A percentile compares a stretch with the other conserved stretches of the same genome.
These are phyloP conservation scores for Heliconius hortense DNA, from an alignment of 2,888 invertebrate genomes.

Conservation along the genomic window DNA sequence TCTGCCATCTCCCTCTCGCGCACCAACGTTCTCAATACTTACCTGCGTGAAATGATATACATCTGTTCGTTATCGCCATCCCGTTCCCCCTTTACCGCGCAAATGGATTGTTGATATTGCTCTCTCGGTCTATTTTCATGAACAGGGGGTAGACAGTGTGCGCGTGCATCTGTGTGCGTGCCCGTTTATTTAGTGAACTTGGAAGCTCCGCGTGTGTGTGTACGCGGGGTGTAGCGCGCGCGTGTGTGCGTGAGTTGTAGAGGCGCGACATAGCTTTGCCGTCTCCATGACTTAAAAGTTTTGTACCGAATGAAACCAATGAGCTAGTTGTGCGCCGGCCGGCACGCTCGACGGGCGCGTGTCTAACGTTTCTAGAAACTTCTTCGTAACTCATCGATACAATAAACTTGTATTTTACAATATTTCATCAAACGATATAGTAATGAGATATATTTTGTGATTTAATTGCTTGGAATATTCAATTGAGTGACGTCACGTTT, in stretches of 20 bases:
- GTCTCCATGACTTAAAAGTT: conserved; percentile 82
- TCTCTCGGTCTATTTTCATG: conserved; percentile 73
- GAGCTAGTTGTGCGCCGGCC: conserved; percentile 79
- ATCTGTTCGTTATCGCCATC: conserved; percentile 75
- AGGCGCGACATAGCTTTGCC: conserved; percentile 82
- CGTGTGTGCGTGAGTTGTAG: conserved; percentile 78
- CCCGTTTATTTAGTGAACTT: conserved; percentile 82
- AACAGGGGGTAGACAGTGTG: conserved; percentile 79
- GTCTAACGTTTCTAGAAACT: conserved; percentile 62
- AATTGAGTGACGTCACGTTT: conserved; percentile 62
- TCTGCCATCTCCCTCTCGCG: conserved; percentile 72
- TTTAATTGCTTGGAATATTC: conserved; percentile 46
- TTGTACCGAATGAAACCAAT: conserved; percentile 74
- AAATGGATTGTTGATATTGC: conserved; percentile 79
- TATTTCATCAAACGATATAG: conserved; percentile 50
- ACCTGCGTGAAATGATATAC: conserved; percentile 82
- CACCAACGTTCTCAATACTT: conserved; percentile 80
- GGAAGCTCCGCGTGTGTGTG: conserved; percentile 78
- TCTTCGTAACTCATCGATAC: conserved; percentile 71
- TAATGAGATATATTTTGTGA: conserved; percentile 49
- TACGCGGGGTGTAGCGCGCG: conserved; percentile 74
- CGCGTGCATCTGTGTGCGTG: conserved; percentile 77
- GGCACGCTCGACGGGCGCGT: conserved; percentile 69
- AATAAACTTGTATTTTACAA: conserved; percentile 58
- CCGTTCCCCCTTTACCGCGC: conserved; percentile 57